Evolutionary conservation across 2,797 vertebrate genomes (phyloP).

Genomic region (Tenualosa thibaudeaui): DNA sequence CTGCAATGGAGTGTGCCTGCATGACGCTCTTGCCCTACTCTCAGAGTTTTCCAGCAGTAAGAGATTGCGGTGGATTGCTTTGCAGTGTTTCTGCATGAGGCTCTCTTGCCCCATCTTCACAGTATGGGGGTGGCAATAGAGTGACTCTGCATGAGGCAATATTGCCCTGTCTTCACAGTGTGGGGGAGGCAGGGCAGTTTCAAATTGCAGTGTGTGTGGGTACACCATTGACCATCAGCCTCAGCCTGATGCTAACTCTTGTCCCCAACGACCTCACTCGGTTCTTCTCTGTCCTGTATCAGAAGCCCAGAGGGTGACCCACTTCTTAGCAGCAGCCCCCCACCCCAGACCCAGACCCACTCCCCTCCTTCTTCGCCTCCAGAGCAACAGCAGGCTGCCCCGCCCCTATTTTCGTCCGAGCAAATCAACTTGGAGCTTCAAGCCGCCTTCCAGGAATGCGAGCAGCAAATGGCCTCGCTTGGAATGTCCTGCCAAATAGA

Average conservation of each 20-base stretch:
- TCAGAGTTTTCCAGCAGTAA: neutral
- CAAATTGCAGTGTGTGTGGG: conserved; percentile 48
- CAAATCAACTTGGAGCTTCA: conserved; percentile 71
- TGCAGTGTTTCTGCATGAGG: neutral
- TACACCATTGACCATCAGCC: neutral
- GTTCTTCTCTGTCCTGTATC: conserved; percentile 55
- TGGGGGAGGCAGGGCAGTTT: neutral
- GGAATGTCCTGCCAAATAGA: conserved; percentile 50
- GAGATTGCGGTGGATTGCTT: neutral
- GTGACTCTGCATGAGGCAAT: conserved; percentile 1
- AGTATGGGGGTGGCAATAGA: neutral
- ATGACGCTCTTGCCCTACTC: conserved; percentile 38
- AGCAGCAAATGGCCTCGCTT: conserved; percentile 76
- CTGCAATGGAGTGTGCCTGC: conserved; percentile 48
- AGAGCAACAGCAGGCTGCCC: conserved; percentile 30
- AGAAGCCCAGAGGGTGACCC: conserved; percentile 52
- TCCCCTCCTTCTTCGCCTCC: conserved; percentile 16
- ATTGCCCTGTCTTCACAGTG: conserved; percentile 13
- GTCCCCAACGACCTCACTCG: neutral
- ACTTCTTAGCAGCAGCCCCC: conserved; percentile 56
- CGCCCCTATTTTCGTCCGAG: conserved; percentile 49
- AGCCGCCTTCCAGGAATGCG: conserved; percentile 76
- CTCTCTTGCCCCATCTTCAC: neutral
- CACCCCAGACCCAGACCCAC: neutral
- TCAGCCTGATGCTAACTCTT: neutral